Conservation (phyloP, 2,113 vertebrate genomes). For the Entelurus aequoreus region DNA sequence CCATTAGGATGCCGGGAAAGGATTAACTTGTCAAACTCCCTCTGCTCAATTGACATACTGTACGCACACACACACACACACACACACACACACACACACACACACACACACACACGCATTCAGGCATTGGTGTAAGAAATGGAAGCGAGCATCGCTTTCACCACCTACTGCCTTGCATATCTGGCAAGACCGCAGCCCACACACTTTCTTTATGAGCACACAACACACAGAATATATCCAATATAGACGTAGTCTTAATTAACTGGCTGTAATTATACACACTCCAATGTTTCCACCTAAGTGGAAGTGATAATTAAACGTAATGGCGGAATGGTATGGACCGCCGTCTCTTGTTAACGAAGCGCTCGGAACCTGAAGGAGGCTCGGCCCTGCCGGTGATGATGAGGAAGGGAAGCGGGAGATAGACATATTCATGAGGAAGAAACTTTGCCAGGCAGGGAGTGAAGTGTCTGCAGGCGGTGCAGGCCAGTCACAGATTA, state of each 20-base stretch:
- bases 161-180: slow-evolving; percentile 21
- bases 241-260: neutral
- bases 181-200: neutral
- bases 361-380: neutral
- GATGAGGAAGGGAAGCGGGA: neutral
- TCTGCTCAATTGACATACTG: slow-evolving; percentile 33
- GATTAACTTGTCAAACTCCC: slow-evolving; percentile 70
- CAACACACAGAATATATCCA: neutral
- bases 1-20: slow-evolving; percentile 60
- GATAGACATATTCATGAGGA: neutral
- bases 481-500: no score
- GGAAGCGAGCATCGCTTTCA: neutral
- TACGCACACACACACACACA: neutral
- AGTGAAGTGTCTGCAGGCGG: no score
- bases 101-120: slow-evolving; percentile 14
- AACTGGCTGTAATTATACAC: neutral
- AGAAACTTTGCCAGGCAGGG: neutral
- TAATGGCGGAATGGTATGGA: neutral
- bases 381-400: neutral
- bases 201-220: neutral
- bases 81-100: slow-evolving; percentile 8
- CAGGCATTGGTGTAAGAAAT: slow-evolving; percentile 21
- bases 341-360: neutral
- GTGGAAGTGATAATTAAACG: neutral
- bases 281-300: neutral